Conservation (phyloP, 1,140 invertebrate species). For the Zaprionus ghesquierei region DNA sequence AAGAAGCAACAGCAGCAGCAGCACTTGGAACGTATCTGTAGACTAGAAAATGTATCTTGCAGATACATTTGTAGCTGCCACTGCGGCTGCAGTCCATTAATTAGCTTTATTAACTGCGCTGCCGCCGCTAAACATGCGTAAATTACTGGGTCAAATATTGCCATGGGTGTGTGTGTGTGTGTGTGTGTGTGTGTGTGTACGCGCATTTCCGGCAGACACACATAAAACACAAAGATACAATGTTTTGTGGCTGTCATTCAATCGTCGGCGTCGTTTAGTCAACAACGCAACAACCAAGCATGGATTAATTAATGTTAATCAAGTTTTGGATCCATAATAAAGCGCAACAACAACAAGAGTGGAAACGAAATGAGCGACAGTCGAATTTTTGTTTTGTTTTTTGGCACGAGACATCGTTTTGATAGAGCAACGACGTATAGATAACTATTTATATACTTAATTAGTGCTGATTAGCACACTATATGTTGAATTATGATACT, state of each 20-base stretch:
- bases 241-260: constrained; percentile 59
- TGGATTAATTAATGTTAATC: constrained; percentile 80
- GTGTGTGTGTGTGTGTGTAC: constrained; percentile 27
- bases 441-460: constrained; percentile 42
- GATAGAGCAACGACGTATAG: constrained; percentile 15
- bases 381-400: too few species aligned
- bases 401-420: constrained; percentile 38
- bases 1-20: background rate
- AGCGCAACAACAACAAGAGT: constrained; percentile 18
- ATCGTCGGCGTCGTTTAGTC: constrained; percentile 72
- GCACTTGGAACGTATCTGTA: constrained; percentile 7
- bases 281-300: constrained; percentile 64
- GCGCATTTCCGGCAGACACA: constrained; percentile 55
- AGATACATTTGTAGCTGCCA: constrained; percentile 22
- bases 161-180: constrained; percentile 32
- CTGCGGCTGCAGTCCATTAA: constrained; percentile 65
- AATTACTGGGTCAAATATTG: constrained; percentile 76
- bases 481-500: constrained; percentile 34
- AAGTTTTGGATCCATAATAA: constrained; percentile 73
- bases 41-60: constrained; percentile 21
- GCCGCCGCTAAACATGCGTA: constrained; percentile 73
- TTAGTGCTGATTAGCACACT: constrained; percentile 44
- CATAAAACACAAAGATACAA: too few species aligned
- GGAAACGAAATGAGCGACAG: background rate
- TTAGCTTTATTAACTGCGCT: constrained; percentile 74